phyloP scores from a whole-genome alignment of 2,888 invertebrate species.

The Sesamia inferens region DNA sequence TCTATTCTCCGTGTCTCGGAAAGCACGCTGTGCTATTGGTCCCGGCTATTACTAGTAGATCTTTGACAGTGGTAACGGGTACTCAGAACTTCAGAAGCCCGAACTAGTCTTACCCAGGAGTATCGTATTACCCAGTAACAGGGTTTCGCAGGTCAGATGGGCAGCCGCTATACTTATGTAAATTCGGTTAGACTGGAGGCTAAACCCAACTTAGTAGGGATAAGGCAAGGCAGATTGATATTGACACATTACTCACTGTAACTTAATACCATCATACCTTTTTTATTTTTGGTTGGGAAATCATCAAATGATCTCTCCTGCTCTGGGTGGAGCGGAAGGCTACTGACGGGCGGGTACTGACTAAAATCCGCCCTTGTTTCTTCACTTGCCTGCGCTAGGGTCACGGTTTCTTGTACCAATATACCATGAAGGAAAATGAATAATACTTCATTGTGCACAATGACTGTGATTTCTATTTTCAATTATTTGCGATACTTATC shows the following conservation, averaged over 20 bases:
- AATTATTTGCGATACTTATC: background rate
- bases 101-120: background rate
- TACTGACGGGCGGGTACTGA: no score
- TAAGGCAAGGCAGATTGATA: background rate
- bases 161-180: background rate
- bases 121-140: background rate
- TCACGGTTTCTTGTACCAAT: no score
- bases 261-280: background rate
- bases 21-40: background rate
- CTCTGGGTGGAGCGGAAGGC: no score
- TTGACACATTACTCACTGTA: background rate
- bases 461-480: constrained; percentile 13
- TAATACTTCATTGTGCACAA: background rate
- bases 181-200: background rate
- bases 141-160: background rate
- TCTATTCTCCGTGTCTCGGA: background rate
- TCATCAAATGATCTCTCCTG: no score
- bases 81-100: background rate
- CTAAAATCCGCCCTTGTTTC: no score
- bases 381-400: no score
- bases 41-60: background rate
- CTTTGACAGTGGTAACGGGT: background rate
- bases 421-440: background rate
- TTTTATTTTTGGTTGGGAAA: no score
- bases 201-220: background rate